Percentiles rank a stretch among this genome's conserved stretches.
Conservation (phyloP, 2,888 invertebrate species). For the Punctoribates punctum region DNA sequence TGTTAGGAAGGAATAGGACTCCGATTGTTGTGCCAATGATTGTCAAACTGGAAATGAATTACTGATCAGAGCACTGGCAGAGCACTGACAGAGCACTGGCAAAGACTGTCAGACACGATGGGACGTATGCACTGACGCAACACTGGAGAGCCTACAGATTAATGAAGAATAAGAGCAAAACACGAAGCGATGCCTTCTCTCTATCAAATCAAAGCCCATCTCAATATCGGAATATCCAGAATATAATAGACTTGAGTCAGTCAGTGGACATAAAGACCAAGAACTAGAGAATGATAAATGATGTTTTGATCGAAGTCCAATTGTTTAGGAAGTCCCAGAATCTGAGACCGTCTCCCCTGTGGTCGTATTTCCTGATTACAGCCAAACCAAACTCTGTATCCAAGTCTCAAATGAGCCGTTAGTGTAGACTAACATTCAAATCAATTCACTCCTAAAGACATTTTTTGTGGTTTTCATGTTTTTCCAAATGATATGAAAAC, state of each 20-base stretch:
- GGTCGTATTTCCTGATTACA: constrained; percentile 21
- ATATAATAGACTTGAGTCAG: not conserved
- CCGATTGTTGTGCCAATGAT: not conserved
- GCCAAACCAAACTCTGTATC: not conserved
- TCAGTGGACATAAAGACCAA: not conserved
- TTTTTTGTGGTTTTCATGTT: constrained; percentile 32
- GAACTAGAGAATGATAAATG: constrained; percentile 11
- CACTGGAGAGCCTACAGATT: not conserved
- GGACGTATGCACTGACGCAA: constrained; percentile 26
- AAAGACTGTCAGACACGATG: not conserved
- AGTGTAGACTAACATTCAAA: too few species aligned
- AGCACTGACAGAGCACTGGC: not conserved
- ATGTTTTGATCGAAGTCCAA: constrained; percentile 34
- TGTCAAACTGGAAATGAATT: constrained; percentile 31
- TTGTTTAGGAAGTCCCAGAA: constrained; percentile 25
- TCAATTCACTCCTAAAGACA: constrained; percentile 22
- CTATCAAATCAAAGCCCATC: constrained; percentile 32
- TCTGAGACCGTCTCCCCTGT: constrained; percentile 6
- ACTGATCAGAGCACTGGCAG: not conserved
- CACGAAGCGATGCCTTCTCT: constrained; percentile 21
- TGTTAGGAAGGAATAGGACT: constrained; percentile 17
- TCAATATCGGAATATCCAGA: constrained; percentile 24
- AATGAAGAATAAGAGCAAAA: constrained; percentile 11
- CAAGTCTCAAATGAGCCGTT: constrained; percentile 31
- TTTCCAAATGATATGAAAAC: not conserved